A percentile compares a stretch with the other conserved stretches of the same genome.
phyloP scores from a whole-genome alignment of 2,113 vertebrate genomes.

The Hyla sarda region DNA sequence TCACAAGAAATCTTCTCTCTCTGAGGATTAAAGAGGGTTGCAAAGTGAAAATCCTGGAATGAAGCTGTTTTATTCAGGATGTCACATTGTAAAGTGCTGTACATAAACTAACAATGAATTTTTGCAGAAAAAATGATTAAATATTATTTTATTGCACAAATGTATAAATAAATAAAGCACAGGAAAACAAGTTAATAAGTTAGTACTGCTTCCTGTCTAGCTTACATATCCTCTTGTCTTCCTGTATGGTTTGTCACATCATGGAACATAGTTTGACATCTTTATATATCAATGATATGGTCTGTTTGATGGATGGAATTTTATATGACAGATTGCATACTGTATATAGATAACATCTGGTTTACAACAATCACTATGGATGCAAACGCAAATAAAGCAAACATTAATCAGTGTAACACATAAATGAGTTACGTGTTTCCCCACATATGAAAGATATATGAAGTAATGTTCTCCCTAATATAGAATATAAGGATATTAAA shows the following conservation, averaged over 20 bases:
- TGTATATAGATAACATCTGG: background rate
- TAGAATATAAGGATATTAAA: background rate
- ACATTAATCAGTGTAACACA: background rate
- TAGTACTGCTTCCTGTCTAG: background rate
- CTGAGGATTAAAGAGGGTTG: background rate
- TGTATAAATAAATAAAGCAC: background rate
- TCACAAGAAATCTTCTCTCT: background rate
- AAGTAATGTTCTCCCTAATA: background rate
- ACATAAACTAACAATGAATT: background rate
- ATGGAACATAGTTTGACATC: background rate
- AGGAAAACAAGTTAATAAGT: background rate
- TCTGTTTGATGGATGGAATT: background rate
- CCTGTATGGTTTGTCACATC: background rate
- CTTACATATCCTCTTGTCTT: background rate
- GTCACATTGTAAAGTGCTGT: background rate
- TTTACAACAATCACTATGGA: background rate
- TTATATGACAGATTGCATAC: background rate
- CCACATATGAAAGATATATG: background rate
- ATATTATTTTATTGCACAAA: background rate
- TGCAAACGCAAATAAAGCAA: background rate
- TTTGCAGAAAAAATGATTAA: background rate
- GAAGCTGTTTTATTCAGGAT: background rate
- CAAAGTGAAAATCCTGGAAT: background rate
- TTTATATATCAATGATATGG: background rate
- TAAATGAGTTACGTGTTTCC: background rate